phyloP scores from a whole-genome alignment of 37 sponge, comb jelly and placozoan genomes.

The Beroe forskalii region DNA sequence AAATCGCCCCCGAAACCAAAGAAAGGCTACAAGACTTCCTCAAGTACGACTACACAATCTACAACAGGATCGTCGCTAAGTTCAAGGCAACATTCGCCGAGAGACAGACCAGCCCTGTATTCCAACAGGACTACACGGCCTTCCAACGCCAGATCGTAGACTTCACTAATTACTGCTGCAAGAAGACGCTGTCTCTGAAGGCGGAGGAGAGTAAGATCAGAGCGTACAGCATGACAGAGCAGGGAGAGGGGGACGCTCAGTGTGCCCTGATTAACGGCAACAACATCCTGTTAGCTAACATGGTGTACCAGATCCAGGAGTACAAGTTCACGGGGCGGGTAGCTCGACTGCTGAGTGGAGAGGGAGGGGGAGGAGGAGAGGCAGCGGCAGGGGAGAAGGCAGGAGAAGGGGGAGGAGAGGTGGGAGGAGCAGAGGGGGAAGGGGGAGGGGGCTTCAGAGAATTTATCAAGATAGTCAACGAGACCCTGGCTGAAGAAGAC shows the following conservation, averaged over 20 bases:
- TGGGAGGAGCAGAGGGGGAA: too few relatives aligned
- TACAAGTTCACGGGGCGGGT: not conserved
- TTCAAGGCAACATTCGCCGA: not conserved
- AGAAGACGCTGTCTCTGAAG: not conserved
- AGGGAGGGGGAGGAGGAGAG: too few relatives aligned
- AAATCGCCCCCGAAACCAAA: not conserved
- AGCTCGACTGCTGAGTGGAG: not conserved
- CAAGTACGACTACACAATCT: conserved; percentile 8
- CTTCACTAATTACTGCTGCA: conserved; percentile 29
- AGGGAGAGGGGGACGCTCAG: not conserved
- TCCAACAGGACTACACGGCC: not conserved
- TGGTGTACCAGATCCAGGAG: conserved; percentile 55
- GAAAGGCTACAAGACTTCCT: conserved; percentile 17
- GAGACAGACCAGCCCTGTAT: not conserved
- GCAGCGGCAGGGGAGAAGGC: not conserved
- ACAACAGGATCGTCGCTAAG: not conserved
- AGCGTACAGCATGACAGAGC: conserved; percentile 17
- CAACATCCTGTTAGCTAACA: conserved; percentile 20
- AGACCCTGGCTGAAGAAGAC: not conserved
- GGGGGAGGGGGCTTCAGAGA: not conserved
- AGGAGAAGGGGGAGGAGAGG: too few relatives aligned
- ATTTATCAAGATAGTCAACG: not conserved
- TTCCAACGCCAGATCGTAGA: not conserved
- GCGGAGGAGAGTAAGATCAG: not conserved
- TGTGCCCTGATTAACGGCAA: conserved; percentile 16